These are phyloP conservation scores for Alectura lathami DNA, from an alignment of 2,113 vertebrate species.

Conservation along the genomic window DNA sequence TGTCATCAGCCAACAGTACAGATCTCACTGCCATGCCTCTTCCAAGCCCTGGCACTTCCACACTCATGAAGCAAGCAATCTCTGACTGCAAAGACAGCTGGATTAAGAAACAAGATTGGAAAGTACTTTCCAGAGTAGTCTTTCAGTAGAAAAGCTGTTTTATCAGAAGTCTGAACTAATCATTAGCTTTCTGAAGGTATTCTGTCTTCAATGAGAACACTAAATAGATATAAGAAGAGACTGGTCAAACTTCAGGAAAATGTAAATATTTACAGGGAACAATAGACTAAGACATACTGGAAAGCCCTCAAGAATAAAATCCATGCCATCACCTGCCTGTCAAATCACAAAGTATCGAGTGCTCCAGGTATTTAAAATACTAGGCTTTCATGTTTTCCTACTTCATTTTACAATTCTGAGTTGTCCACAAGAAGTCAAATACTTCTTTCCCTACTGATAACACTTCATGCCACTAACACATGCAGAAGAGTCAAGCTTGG, in stretches of 20 bases:
- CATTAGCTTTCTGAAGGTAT: not conserved
- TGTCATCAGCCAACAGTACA: fast-evolving
- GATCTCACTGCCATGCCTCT: not conserved
- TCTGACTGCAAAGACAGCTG: not conserved
- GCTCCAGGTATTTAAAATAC: not conserved
- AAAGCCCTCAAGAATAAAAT: not conserved
- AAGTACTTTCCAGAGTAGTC: not conserved
- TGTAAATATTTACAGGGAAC: not conserved
- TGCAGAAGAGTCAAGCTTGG: too few species aligned
- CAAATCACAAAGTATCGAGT: not conserved
- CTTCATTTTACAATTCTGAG: not conserved
- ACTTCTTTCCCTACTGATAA: not conserved
- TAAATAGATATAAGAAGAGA: not conserved
- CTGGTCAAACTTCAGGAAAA: not conserved
- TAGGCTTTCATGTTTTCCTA: not conserved
- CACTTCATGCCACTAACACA: not conserved
- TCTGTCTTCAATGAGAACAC: not conserved
- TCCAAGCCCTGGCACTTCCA: not conserved
- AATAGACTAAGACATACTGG: not conserved
- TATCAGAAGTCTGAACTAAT: not conserved
- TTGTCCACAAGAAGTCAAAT: not conserved
- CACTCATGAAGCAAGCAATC: not conserved
- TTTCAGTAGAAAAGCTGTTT: not conserved
- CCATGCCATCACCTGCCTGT: not conserved
- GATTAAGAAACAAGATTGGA: not conserved